Base-by-base conservation (phyloP, 2,113 vertebrate species). In the Pluvialis apricaria region DNA sequence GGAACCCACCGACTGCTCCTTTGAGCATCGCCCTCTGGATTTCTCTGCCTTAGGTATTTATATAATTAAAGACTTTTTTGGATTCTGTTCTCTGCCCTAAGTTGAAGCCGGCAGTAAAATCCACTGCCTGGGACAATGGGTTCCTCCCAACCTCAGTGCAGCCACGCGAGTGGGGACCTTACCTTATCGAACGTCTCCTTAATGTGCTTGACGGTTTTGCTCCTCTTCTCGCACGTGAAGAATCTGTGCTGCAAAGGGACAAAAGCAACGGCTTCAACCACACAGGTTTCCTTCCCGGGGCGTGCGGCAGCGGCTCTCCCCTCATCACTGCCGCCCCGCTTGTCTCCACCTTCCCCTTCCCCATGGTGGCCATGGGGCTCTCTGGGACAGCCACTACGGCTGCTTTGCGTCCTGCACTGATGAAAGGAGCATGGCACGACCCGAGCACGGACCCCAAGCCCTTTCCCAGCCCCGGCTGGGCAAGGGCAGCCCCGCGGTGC, bases 181-280 rank as follows among this genome's bases (percentile, higher is more conserved):
- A 98, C 98, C 98, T 95, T 97, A 5, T 15, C 42, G 8, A 98
- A 98, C 0, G 83, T 95, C 3, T 87, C 93, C 95, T 95, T 98
- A 22, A 98, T 94, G 51, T 96, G 45, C 58, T 94, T 89, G 57
- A 98, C 82, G 3, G 95, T 93, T n/a, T 64, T 93, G 97, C 95
- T 98, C 58, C 94, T 97, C 51, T 97, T 98, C 82, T 98, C 98
- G 11, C 98, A 98, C 17, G 92, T 97, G 79, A 98, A 94, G 92
- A 97, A 98, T 8, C 70, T 96, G 76, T 98, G 98, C 98, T 98
- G 96, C 64, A 58, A 55, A 87, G 90, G 65, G 34, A 81, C 82
- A 36, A 61, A 26, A 84, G 51, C 88, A 78, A 32, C 18, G 1
- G 68, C 49, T 52, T 83, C 54, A 69, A 64, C 36, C 60, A 58